Base-by-base conservation (phyloP, 1,140 invertebrate genomes). In the Fopius arisanus region DNA sequence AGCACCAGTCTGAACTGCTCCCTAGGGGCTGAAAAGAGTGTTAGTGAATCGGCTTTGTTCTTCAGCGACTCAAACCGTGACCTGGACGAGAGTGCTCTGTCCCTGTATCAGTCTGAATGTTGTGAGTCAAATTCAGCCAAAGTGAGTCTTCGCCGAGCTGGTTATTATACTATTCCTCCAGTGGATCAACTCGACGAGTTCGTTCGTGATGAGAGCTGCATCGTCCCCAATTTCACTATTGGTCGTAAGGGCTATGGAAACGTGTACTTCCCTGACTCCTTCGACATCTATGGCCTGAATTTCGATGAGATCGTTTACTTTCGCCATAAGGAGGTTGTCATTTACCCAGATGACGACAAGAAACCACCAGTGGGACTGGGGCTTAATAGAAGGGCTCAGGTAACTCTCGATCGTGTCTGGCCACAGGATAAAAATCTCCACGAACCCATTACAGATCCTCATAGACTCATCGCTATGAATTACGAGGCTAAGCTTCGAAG, bases 381-480 rank as follows among this genome's bases (percentile, higher is more conserved):
- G 0, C 86, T 99, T 3, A 99, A 99, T 88, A 90, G 96, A 23
- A 92, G 92, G 37, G 98, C 98, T 3, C 94, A 98, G 84, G 94
- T 97, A 0, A 98, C 96, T 0, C 85, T 99, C 37, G 96, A 99
- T 84, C 90, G 95, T 78, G 96, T 99, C 2, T 99, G 96, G 95
- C 98, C 98, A 0, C 88, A 92, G 16, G 96, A 98, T 84, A 98
- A 97, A 88, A 92, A 92, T 1, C 92, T 92, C 28, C 92, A 93
- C 21, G 89, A 92, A 70, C 91, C 93, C 1, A 95, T 99, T 26
- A 96, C 93, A 65, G 94, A 96, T 84, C 91, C 94, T 0, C 90
- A 94, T 23, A 91, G 94, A 77, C 84, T 99, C 0, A 83, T 90
- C 5, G 90, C 91, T 41, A 94, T 98, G 91, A 93, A 96, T 80